phyloP scores from a whole-genome alignment of 2,888 invertebrate genomes.

The Drosophila tanythrix region DNA sequence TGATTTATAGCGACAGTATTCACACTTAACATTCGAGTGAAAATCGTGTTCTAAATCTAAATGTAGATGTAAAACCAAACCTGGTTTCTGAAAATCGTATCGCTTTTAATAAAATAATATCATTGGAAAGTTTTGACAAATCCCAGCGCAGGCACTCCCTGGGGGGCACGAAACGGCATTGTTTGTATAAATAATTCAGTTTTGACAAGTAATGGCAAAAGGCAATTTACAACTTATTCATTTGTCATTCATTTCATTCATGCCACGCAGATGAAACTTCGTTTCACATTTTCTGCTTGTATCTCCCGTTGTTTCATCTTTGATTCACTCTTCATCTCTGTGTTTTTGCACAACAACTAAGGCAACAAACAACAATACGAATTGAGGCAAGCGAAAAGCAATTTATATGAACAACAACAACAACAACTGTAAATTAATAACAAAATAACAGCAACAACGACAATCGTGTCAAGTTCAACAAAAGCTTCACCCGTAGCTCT shows the following conservation, averaged over 20 bases:
- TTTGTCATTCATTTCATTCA: conserved; percentile 18
- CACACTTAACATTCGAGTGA: background rate
- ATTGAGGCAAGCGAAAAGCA: conserved; percentile 26
- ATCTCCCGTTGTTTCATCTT: conserved; percentile 18
- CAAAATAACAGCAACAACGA: conserved; percentile 34
- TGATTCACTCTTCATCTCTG: conserved; percentile 31
- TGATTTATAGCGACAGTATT: background rate
- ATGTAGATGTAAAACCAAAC: background rate
- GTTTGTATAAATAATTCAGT: background rate
- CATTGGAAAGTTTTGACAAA: background rate
- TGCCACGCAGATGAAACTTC: conserved; percentile 14
- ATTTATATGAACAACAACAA: conserved; percentile 41
- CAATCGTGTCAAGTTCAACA: conserved; percentile 78
- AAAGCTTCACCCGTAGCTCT: conserved; percentile 69
- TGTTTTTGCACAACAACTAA: conserved; percentile 68
- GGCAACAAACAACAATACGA: conserved; percentile 33
- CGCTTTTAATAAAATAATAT: background rate
- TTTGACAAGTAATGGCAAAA: background rate
- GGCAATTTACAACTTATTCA: background rate
- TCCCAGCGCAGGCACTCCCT: background rate
- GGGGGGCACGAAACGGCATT: background rate
- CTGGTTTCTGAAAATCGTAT: background rate
- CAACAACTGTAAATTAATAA: conserved; percentile 34
- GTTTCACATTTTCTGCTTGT: conserved; percentile 12
- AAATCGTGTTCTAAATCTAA: conserved; percentile 1